A percentile compares a stretch with the other conserved stretches of the same genome.
These are phyloP conservation scores for Amphiprion percula DNA, from an alignment of 2,113 vertebrate species.

Conservation along the genomic window DNA sequence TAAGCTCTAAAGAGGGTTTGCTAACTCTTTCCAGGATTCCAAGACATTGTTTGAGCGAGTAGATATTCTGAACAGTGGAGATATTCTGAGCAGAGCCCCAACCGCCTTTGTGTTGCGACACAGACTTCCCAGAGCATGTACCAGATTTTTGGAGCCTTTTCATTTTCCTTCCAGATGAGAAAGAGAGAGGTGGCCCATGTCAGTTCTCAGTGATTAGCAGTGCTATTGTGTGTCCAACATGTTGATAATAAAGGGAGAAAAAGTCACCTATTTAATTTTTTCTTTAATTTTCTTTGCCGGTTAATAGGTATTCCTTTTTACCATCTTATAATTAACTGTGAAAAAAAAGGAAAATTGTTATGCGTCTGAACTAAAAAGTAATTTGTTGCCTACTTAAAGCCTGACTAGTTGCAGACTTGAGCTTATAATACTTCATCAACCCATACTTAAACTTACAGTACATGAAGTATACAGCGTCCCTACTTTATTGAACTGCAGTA, in stretches of 20 bases:
- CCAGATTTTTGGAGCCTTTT: conserved; percentile 16
- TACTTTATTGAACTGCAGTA: too few relatives aligned
- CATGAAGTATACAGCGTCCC: background rate
- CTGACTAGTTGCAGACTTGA: background rate
- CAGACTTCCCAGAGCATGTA: conserved; percentile 2
- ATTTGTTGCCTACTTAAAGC: background rate
- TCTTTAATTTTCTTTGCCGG: background rate
- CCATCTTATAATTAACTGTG: background rate
- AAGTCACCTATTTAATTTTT: background rate
- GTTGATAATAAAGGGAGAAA: conserved; percentile 12
- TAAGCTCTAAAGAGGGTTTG: conserved; percentile 67
- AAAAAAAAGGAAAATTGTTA: background rate
- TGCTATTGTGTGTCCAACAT: background rate
- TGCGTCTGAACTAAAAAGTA: background rate
- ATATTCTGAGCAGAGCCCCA: conserved; percentile 46
- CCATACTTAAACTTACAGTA: background rate
- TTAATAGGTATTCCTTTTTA: background rate
- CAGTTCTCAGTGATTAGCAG: conserved; percentile 8
- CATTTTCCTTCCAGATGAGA: conserved; percentile 16
- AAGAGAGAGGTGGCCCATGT: background rate
- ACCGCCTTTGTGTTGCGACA: conserved; percentile 38
- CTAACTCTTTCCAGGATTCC: conserved; percentile 71
- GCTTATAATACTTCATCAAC: background rate
- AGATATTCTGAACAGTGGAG: conserved; percentile 43
- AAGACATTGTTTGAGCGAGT: conserved; percentile 49